Evolutionary conservation across 2,888 invertebrate genomes (phyloP), one percentile per base, ranked within the genome.

Genomic region (Electrophaes corylata): DNA sequence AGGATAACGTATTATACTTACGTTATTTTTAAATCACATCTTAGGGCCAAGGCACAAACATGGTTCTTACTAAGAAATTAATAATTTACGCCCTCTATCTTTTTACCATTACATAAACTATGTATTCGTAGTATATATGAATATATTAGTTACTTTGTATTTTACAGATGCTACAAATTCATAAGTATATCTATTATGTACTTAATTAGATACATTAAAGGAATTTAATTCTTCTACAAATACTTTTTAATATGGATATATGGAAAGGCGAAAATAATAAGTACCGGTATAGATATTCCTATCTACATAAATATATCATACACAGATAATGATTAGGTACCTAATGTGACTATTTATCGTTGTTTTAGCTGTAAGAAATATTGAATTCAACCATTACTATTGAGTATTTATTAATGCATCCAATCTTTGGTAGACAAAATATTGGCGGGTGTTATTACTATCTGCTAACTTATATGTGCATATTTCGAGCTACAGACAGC

Each of bases 31-130:
- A 75, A 86, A 86, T 86, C 86, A 88, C 86, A 86, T 83, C 81
- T 78, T 80, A 84, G 81, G 86, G 84, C 84, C 79, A 91, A 91
- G 91, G 91, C 91, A 91, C 91, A 83, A 81, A 77, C 81, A 81
- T 88, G 86, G 82, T 83, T 79, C 79, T 78, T 76, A 74, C 71
- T 41, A 57, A 73, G 76, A 77, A 75, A 74, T 65, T 60, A 71
- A 72, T 75, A 75, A 75, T 73, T 63, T 74, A 77, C 76, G 78
- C 82, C 80, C 80, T 72, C 71, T 80, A 80, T 39, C 73, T 82
- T 80, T 16, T 67, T 64, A 67, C 64, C 59, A 65, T 65, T 43
- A 55, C 29, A 66, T 67, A 72, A 63, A 50, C 43, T 45, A 46
- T 53, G 51, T 48, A 56, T 51, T 41, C 37, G 29, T 43, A 47